A percentile compares a stretch with the other conserved stretches of the same genome.
phyloP scores from a whole-genome alignment of 2,113 vertebrate species.

The Nettapus auritus region DNA sequence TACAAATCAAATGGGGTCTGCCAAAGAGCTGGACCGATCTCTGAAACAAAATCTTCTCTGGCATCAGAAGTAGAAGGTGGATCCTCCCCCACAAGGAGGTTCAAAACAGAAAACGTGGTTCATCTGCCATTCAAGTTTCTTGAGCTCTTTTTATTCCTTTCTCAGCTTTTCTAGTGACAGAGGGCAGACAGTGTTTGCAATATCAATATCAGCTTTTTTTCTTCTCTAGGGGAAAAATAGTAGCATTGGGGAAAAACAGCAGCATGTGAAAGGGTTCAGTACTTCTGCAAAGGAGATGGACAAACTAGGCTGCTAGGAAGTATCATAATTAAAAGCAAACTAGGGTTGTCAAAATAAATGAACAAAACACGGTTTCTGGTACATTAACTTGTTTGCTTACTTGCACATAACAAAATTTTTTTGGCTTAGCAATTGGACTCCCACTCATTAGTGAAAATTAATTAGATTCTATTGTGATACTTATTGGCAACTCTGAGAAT shows the following conservation, averaged over 20 bases:
- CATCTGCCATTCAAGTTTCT: background rate
- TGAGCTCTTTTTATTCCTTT: background rate
- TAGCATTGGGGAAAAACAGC: background rate
- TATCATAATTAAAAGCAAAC: conserved; percentile 35
- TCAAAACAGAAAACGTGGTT: background rate
- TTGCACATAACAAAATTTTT: conserved; percentile 42
- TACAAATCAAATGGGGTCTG: background rate
- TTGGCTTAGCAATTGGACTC: conserved; percentile 34
- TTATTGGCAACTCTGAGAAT: background rate
- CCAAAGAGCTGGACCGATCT: background rate
- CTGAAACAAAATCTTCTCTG: background rate
- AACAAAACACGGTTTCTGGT: conserved; percentile 31
- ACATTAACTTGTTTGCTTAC: conserved; percentile 55
- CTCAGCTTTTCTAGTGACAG: background rate
- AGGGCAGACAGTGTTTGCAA: background rate
- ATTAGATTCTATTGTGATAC: conserved; percentile 42
- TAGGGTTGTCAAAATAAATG: conserved; percentile 58
- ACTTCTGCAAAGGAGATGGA: background rate
- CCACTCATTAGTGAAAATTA: conserved; percentile 48
- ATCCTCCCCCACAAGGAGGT: background rate
- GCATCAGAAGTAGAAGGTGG: background rate
- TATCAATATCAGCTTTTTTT: background rate
- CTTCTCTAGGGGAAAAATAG: background rate
- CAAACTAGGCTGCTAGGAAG: conserved; percentile 24
- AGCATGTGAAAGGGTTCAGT: background rate